phyloP scores from a whole-genome alignment of 2,113 vertebrate genomes.

The Empidonax traillii region DNA sequence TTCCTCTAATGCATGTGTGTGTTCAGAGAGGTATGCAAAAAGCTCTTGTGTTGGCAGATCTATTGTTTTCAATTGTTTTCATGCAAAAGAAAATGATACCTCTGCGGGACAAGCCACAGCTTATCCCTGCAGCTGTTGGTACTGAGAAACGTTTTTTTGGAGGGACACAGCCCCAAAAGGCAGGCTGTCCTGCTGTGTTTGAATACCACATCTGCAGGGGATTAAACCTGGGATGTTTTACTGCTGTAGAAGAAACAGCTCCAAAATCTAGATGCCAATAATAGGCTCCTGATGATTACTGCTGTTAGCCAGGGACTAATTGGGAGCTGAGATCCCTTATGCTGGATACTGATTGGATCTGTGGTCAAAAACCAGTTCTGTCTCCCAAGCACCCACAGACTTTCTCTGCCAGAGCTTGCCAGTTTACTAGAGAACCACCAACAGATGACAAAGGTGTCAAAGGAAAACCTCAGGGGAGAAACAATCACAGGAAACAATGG shows the following conservation, averaged over 20 bases:
- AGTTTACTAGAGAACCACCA: neutral
- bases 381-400: neutral
- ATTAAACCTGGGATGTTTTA: neutral
- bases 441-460: neutral
- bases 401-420: neutral
- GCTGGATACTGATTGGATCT: accelerated
- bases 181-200: neutral
- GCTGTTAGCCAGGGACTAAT: neutral
- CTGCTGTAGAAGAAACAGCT: neutral
- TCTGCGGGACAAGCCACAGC: neutral
- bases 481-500: neutral
- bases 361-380: neutral
- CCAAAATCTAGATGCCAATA: neutral
- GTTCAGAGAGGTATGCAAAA: neutral
- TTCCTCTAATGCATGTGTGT: neutral
- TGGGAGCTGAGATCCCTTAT: neutral
- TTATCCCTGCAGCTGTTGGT: neutral
- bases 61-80: neutral
- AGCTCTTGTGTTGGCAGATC: neutral
- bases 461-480: neutral
- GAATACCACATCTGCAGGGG: neutral
- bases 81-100: neutral
- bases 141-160: neutral
- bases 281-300: neutral
- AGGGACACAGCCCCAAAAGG: neutral